Evolutionary conservation across 1,140 invertebrate species (phyloP), one percentile per base, ranked within the genome.

Genomic region (Hyles euphorbiae): DNA sequence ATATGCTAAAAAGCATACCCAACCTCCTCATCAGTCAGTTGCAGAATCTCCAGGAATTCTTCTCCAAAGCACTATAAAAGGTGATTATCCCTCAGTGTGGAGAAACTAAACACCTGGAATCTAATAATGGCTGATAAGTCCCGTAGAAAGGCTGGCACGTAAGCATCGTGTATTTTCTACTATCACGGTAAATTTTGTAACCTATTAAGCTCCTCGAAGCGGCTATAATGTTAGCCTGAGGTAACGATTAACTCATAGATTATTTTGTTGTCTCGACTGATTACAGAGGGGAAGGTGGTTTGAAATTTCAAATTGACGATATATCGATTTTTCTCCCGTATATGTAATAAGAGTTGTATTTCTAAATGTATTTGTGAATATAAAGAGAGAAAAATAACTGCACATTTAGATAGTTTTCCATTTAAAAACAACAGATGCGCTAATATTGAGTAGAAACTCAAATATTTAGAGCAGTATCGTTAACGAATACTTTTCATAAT

Each of bases 201-300:
- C 79, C 82, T 88, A 86, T 88, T 86, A 82, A 86, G 76, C 80
- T 85, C 70, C 78, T 86, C 76, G 83, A 81, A 86, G 81, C 83
- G 78, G 76, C 84, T 74, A 83, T 87, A 83, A 83, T 79, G 82
- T 86, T 88, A 78, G 81, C 85, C 85, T 63, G 83, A 82, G 82
- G 85, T 79, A 80, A 77, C 83, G 81, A 88, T 85, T 85, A 83
- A 76, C 70, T 45, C 85, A 85, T 70, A 86, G 85, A 86, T 61
- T 82, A 83, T 5, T 22, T 71, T 57, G 45, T 50, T 67, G 61
- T 48, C 57, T 56, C 60, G 58, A 53, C 34, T 53, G 48, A 51
- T 50, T 22, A 51, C 53, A 74, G 65, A 72, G 6, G n/a, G 8
- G 65, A 55, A 61, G 45, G 40, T n/a, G 8, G 22, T 45, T 53